Evolutionary conservation across 2,113 vertebrate genomes (phyloP), one percentile per base, ranked within the genome.

Genomic region (Centropristis striata): DNA sequence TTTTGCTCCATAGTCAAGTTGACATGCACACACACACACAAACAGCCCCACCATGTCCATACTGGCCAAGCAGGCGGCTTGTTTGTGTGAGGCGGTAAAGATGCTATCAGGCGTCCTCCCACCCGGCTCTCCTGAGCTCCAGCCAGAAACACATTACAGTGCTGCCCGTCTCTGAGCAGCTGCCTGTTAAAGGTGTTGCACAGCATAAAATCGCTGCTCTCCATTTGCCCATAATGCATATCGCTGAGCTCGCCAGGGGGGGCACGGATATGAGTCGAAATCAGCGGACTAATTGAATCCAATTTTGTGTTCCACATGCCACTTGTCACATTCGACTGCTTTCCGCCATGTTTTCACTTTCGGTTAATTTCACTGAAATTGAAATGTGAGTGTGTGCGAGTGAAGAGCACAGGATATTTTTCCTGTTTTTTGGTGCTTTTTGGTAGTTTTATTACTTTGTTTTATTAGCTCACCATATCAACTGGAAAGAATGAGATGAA

Each of bases 271-370:
- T 53, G 80, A 84, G 70, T 49, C 28, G 51, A 72, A 90, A 76
- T 83, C 66, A 77, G 81, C 9, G 1, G 65, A 68, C 85, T 94
- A 92, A 94, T 93, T 94, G 75, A 94, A 90, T 93, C 78, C 88
- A 91, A 86, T 93, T 90, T 90, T 60, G 82, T 80, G 60, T 92
- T 93, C 82, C 91, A 88, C 88, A 55, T 86, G 78, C 44, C 74
- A 74, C 76, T 72, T 54, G 71, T 90, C 84, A 84, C 88, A 76
- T 89, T 68, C 58, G 8, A 59, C 77, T 86, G 86, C 75, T 39
- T 85, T 89, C 55, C 80, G 73, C 86, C 74, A 61, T 73, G 87
- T 83, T 90, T 84, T 92, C 87, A 70, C 79, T 91, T 90, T 90
- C 23, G n/a, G 70, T 70, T 86, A 80, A 88, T 90, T 85, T 77